phyloP scores from a whole-genome alignment of 2,797 vertebrate genomes.

The Sandelia bainsii region DNA sequence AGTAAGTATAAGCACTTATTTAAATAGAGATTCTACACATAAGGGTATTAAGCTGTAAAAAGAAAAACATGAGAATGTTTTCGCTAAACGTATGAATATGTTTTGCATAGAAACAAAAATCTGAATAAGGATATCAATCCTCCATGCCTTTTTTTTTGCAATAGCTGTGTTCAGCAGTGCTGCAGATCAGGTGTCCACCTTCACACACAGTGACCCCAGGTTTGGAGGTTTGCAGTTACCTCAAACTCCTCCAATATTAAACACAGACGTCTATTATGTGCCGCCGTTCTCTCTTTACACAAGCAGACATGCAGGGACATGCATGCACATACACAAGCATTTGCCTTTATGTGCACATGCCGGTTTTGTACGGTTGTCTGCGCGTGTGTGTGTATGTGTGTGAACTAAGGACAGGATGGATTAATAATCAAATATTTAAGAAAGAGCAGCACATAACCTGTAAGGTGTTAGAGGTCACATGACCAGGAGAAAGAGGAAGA shows the following conservation, averaged over 20 bases:
- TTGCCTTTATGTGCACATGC: background rate
- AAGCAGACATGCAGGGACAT: slow-evolving; percentile 47
- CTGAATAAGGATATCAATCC: slow-evolving; percentile 51
- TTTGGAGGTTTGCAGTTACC: slow-evolving; percentile 83
- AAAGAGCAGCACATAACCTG: slow-evolving; percentile 47
- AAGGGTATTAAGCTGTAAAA: background rate
- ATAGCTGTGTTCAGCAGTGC: slow-evolving; percentile 52
- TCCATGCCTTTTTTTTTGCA: slow-evolving; percentile 42
- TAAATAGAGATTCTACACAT: background rate
- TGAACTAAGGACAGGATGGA: slow-evolving; percentile 52
- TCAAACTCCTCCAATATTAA: slow-evolving; percentile 86
- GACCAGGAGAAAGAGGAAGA: slow-evolving; percentile 22
- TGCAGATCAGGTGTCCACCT: slow-evolving; percentile 77
- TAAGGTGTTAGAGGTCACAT: slow-evolving; percentile 55
- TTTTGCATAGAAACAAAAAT: slow-evolving; percentile 53
- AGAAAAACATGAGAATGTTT: background rate
- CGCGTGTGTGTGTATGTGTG: slow-evolving; percentile 40
- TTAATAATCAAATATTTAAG: slow-evolving; percentile 68
- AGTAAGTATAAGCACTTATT: slow-evolving; percentile 17
- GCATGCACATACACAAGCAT: slow-evolving; percentile 32
- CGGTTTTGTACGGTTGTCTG: slow-evolving; percentile 22
- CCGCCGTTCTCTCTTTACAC: slow-evolving; percentile 81
- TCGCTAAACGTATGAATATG: slow-evolving; percentile 8
- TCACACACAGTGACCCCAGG: slow-evolving; percentile 75
- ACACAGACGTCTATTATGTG: slow-evolving; percentile 81